phyloP scores from a whole-genome alignment of 2,888 invertebrate species.

The Ptilodon capucinus region DNA sequence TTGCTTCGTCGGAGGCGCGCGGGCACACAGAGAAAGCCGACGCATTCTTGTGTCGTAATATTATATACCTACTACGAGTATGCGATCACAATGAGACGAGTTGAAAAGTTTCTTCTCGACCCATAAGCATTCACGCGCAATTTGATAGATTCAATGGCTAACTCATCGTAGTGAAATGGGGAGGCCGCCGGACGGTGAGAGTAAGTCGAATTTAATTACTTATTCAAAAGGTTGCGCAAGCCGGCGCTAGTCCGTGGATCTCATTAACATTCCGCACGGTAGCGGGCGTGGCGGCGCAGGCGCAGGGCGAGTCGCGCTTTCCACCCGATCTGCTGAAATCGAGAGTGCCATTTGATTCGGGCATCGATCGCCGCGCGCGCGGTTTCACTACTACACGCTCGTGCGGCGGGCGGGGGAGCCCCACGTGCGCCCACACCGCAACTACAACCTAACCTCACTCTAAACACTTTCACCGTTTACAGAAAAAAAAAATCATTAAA shows the following conservation, averaged over 20 bases:
- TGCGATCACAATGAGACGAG: background rate
- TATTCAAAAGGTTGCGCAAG: constrained; percentile 22
- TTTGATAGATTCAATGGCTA: background rate
- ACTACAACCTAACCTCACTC: constrained; percentile 9
- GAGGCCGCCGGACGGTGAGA: constrained; percentile 10
- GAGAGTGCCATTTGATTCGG: constrained; percentile 55
- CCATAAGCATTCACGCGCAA: background rate
- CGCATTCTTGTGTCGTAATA: background rate
- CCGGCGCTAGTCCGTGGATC: constrained; percentile 2
- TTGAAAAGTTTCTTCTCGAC: background rate
- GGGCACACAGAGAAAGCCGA: constrained; percentile 23
- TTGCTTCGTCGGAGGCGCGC: constrained; percentile 7
- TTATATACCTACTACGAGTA: background rate
- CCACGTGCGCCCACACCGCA: constrained; percentile 12
- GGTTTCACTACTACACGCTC: constrained; percentile 25
- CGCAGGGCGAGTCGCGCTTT: constrained; percentile 23
- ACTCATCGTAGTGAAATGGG: constrained; percentile 1
- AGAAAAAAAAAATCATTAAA: constrained; percentile 35
- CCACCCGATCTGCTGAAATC: constrained; percentile 49
- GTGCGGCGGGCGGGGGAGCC: constrained; percentile 10
- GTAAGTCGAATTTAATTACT: constrained; percentile 9
- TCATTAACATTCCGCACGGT: constrained; percentile 37
- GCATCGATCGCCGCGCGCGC: constrained; percentile 25
- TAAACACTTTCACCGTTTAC: constrained; percentile 60
- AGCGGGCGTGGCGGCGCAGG: constrained; percentile 5